phyloP scores from a whole-genome alignment of 2,888 invertebrate genomes.

The Byasa hedistus region DNA sequence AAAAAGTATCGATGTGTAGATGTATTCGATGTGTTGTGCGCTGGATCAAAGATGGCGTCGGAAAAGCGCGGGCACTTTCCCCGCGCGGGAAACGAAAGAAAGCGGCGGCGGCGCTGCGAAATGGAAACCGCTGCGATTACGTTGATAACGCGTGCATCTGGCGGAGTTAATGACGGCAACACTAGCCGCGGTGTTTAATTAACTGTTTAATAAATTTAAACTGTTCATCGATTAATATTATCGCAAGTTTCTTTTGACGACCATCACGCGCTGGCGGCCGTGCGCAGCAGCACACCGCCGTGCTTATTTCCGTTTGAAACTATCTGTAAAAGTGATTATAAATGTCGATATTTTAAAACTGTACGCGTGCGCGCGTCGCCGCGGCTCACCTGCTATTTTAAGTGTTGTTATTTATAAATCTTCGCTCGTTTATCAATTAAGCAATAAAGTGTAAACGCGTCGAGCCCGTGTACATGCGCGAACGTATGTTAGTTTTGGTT shows the following conservation, averaged over 20 bases:
- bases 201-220: too few species aligned
- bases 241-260: too few species aligned
- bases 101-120: conserved; percentile 66
- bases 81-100: conserved; percentile 77
- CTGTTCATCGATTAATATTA: too few species aligned
- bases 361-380: too few species aligned
- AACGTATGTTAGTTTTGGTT: conserved; percentile 23
- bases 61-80: conserved; percentile 78
- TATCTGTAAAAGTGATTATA: too few species aligned
- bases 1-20: conserved; percentile 8
- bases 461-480: conserved; percentile 28
- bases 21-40: conserved; percentile 37
- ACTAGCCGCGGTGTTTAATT: conserved; percentile 17
- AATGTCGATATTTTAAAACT: too few species aligned
- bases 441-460: background rate
- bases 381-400: too few species aligned
- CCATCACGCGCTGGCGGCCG: too few species aligned
- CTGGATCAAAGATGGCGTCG: conserved; percentile 69
- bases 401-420: too few species aligned
- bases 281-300: too few species aligned
- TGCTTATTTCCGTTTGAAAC: too few species aligned
- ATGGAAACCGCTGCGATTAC: conserved; percentile 74
- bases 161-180: conserved; percentile 30
- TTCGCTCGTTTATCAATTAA: too few species aligned
- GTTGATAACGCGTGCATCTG: conserved; percentile 63